Evolutionary conservation across 2,113 vertebrate species (phyloP), one percentile per base, ranked within the genome.

Genomic region (Laticauda colubrina): DNA sequence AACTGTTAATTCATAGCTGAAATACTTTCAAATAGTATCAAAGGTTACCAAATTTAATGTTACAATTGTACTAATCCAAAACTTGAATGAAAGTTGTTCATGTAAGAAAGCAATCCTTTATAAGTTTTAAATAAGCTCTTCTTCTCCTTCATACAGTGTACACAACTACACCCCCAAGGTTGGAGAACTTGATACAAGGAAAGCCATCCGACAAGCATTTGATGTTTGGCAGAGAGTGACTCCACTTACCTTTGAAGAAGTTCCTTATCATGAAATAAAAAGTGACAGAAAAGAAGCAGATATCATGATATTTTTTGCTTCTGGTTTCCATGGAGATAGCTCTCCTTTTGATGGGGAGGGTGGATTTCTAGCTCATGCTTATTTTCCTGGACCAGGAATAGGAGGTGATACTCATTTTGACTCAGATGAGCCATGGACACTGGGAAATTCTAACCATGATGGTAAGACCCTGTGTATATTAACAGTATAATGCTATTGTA

Each of bases 251-350:
- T 99, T 99, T 96, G 98, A 99, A 98, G 99, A 99, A 96, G 98
- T 99, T 89, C 98, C 99, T 29, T 99, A 99, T 96, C 98, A 98
- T 21, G 99, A 99, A 97, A 98, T 99, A 95, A 99, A 99, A 97
- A 99, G 98, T 89, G 98, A 99, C 96, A 98, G 98, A 39, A 99
- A 99, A 96, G 99, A 99, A 94, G 99, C 99, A 1, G 99, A 99
- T 98, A 99, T 99, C 97, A 99, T 99, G 99, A 99, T 99, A 96
- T 99, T 99, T 98, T 99, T 99, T 95, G 99, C 99, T 95, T 99
- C 99, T 85, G 99, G 99, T 96, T 99, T 99, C 98, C 99, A 99
- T 89, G 99, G 99, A 1, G 99, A 99, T 97, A 99, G 99, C 95
- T 99, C 99, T 87, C 99, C 99, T 0, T 99, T 99, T 94, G 99